A percentile compares a stretch with the other conserved stretches of the same genome.
Evolutionary conservation across 2,113 vertebrate species (phyloP).

Genomic region (Pseudonaja textilis): DNA sequence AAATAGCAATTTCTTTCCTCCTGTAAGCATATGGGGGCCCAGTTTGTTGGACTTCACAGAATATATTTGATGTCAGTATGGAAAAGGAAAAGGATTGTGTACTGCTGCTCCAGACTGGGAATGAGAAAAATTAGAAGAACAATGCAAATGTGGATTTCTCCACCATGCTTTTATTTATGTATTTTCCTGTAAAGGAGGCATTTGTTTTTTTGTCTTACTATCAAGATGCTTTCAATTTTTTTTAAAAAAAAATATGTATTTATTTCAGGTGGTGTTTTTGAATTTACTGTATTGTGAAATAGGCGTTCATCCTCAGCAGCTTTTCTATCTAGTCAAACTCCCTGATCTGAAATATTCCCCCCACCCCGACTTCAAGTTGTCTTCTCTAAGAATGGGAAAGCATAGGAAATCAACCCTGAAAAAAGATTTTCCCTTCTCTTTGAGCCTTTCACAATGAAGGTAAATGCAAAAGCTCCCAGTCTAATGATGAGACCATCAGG

Average conservation of each 20-base stretch:
- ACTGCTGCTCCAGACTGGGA: background rate
- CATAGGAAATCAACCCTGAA: background rate
- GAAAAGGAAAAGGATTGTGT: background rate
- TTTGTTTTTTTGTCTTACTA: background rate
- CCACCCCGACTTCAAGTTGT: background rate
- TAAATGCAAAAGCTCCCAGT: background rate
- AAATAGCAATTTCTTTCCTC: background rate
- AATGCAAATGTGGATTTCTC: background rate
- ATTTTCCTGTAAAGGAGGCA: background rate
- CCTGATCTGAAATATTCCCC: background rate
- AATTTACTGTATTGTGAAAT: background rate
- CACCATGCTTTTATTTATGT: background rate
- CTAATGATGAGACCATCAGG: background rate
- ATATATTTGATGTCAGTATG: background rate
- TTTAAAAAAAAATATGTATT: too few species aligned
- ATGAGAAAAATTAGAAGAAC: background rate
- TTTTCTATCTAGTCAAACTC: background rate
- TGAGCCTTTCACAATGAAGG: background rate
- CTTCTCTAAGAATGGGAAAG: background rate
- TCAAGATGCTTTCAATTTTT: background rate
- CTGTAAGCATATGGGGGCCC: background rate
- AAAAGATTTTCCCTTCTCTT: background rate
- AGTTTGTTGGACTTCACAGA: background rate
- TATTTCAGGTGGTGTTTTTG: background rate
- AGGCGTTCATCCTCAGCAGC: background rate